These are phyloP conservation scores for Hirundichthys speculiger DNA, from an alignment of 2,113 vertebrate species.

Conservation along the genomic window DNA sequence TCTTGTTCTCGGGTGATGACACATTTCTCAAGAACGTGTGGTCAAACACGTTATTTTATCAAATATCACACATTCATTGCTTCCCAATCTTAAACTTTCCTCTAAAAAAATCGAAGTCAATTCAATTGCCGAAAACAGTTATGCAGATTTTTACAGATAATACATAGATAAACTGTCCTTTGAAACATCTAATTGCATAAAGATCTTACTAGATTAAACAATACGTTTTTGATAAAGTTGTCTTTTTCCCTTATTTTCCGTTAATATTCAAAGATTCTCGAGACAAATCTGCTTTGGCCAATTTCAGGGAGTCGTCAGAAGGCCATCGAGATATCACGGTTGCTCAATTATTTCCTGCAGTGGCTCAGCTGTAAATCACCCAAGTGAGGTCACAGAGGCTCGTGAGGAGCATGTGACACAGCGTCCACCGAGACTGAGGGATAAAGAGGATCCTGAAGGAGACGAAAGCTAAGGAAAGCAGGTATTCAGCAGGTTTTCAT, in stretches of 20 bases:
- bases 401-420: slow-evolving; percentile 47
- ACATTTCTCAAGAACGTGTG: too few relatives aligned
- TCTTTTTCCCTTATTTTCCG: not conserved
- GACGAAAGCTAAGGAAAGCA: not conserved
- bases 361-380: slow-evolving; percentile 15
- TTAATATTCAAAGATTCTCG: not conserved
- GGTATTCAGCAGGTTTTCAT: not conserved
- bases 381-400: slow-evolving; percentile 20
- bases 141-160: too few relatives aligned
- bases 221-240: too few relatives aligned
- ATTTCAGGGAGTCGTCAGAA: not conserved
- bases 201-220: too few relatives aligned
- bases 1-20: too few relatives aligned
- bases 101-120: too few relatives aligned
- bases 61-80: too few relatives aligned
- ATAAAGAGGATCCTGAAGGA: not conserved
- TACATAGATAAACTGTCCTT: too few relatives aligned
- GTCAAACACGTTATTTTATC: too few relatives aligned
- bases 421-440: slow-evolving; percentile 8
- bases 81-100: too few relatives aligned
- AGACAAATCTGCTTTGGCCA: not conserved
- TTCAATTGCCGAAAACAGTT: too few relatives aligned
- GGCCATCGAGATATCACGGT: not conserved
- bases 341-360: slow-evolving; percentile 19
- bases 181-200: too few relatives aligned